These are phyloP conservation scores for Oostethus manadensis DNA, from an alignment of 2,113 vertebrate species.

Conservation along the genomic window DNA sequence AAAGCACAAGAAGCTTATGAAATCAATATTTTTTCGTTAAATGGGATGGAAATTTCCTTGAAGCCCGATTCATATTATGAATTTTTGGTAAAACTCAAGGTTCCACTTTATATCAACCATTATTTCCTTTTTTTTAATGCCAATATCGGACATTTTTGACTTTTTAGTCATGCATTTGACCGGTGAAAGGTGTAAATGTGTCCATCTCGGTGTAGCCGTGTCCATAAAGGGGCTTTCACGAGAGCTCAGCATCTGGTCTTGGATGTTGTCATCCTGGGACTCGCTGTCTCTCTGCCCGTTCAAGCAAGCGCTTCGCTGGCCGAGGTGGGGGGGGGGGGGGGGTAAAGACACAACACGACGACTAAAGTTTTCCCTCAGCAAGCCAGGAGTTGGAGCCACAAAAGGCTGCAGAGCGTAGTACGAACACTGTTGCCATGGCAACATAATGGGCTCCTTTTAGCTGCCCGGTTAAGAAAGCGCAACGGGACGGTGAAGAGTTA, in stretches of 20 bases:
- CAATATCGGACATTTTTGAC: no score
- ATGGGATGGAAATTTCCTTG: no score
- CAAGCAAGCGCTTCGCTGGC: background rate
- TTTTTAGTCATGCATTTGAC: background rate
- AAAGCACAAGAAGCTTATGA: no score
- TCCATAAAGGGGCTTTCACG: constrained; percentile 12
- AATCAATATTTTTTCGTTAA: no score
- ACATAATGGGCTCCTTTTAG: constrained; percentile 49
- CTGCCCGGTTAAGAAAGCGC: constrained; percentile 24
- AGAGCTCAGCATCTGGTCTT: background rate
- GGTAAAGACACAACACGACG: constrained; percentile 15
- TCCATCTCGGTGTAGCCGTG: background rate
- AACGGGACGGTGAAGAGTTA: constrained; percentile 5
- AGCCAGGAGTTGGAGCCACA: constrained; percentile 58
- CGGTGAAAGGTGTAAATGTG: constrained; percentile 7
- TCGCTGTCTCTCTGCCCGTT: constrained; percentile 19
- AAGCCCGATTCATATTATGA: no score
- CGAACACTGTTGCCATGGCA: constrained; percentile 50
- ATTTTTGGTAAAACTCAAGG: no score
- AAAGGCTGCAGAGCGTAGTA: constrained; percentile 49
- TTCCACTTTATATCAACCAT: no score
- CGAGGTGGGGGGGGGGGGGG: constrained; percentile 16
- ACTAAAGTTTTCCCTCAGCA: constrained; percentile 67
- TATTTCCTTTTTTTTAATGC: no score
- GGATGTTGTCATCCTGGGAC: constrained; percentile 16